A percentile compares a stretch with the other conserved stretches of the same genome.
phyloP scores from a whole-genome alignment of 2,113 vertebrate species.

The Chlorocebus sabaeus region DNA sequence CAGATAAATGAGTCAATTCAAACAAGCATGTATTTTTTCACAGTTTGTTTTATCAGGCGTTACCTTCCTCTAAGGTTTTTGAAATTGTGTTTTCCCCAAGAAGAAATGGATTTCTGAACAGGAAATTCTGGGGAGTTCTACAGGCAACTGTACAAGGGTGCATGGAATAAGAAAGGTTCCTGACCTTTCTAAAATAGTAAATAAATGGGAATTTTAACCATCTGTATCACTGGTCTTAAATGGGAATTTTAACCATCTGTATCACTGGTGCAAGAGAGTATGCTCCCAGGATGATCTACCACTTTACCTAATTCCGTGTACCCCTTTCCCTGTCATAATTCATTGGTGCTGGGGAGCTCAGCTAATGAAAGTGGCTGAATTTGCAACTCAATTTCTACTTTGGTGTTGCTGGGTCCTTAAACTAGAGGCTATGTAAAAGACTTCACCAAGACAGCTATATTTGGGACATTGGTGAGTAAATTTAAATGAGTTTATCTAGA shows the following conservation, averaged over 20 bases:
- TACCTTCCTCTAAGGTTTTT: not conserved
- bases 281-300: fast-evolving
- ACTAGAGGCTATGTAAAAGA: not conserved
- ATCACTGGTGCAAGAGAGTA: not conserved
- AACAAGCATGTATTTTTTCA: not conserved
- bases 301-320: not conserved
- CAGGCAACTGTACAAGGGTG: not conserved
- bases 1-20: not conserved
- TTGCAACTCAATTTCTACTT: not conserved
- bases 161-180: not conserved
- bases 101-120: not conserved
- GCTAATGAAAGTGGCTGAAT: not conserved
- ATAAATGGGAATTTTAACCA: not conserved
- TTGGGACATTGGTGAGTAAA: not conserved
- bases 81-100: not conserved
- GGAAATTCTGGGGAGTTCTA: not conserved
- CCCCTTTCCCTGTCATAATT: not conserved
- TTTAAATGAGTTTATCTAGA: not conserved
- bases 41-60: not conserved
- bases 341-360: not conserved
- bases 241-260: not conserved
- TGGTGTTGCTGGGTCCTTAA: not conserved
- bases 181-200: not conserved
- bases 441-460: not conserved
- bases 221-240: not conserved